phyloP scores from a whole-genome alignment of 2,113 vertebrate species.

The Origma solitaria region DNA sequence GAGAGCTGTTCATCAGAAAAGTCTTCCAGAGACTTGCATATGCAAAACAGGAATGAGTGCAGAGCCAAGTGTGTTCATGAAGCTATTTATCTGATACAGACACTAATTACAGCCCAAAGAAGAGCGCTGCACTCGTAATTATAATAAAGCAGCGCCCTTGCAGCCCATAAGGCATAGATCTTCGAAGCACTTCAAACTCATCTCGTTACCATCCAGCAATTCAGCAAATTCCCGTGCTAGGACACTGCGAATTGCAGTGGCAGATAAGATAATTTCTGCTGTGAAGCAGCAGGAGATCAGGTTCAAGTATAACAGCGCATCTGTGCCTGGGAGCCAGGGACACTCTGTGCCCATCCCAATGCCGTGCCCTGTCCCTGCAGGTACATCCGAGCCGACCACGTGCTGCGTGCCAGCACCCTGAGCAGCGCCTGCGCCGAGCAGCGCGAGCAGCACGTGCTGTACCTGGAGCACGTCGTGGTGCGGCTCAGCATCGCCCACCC shows the following conservation, averaged over 20 bases:
- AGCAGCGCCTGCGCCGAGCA: conserved; percentile 78
- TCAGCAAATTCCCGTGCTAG: neutral
- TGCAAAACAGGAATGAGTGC: neutral
- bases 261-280: neutral
- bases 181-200: neutral
- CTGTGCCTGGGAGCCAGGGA: neutral
- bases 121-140: neutral
- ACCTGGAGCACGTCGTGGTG: conserved; percentile 87
- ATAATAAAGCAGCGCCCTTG: neutral
- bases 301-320: rapidly evolving
- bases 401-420: conserved; percentile 72
- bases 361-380: conserved; percentile 33
- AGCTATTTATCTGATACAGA: conserved; percentile 43
- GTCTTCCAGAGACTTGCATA: neutral
- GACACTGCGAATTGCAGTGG: neutral
- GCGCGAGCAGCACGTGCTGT: conserved; percentile 74
- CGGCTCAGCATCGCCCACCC: conserved; percentile 81
- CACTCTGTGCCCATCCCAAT: rapidly evolving
- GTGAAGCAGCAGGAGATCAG: neutral
- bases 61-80: neutral
- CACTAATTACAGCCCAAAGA: conserved; percentile 12
- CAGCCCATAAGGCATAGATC: conserved; percentile 25
- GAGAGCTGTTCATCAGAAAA: conserved; percentile 1
- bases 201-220: neutral
- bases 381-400: conserved; percentile 81